Evolutionary conservation across 1,140 invertebrate genomes (phyloP), one percentile per base, ranked within the genome.

Genomic region (Musca vetustissima): DNA sequence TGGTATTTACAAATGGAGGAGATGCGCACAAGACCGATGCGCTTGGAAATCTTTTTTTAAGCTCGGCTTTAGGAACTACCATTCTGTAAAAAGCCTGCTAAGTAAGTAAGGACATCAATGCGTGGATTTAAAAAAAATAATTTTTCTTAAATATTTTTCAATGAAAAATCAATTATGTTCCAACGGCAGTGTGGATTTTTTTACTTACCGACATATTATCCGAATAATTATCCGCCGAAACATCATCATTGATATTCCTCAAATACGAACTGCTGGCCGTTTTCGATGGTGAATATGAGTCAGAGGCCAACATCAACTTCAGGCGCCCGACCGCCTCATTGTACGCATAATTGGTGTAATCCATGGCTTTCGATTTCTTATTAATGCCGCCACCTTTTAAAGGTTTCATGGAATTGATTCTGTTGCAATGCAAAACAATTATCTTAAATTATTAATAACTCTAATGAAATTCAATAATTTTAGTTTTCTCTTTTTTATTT

Each of bases 261-360:
- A 79, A 57, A 74, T 83, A 74, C 74, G 75, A 73, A 64, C 64
- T 57, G 52, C 17, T 48, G 4, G 22, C 28, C 1, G 48, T 52
- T 28, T 82, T 82, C 50, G 83, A 80, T 61, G 89, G 87, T n/a
- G 87, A 85, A 74, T 91, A 92, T 67, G 90, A 91, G 71, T 93
- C 91, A 61, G 19, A 21, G 3, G 89, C 88, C 66, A 93, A 80
- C 70, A 93, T 86, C 78, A 91, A 89, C 77, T 90, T 89, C 11
- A 93, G 77, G 67, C 92, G 89, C 0, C 89, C 88, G 1, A 94
- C 92, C 3, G 92, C 92, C 82, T 93, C 91, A 72, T 90, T 88
- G 74, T 94, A 93, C 3, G 91, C 91, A 66, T 90, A 84, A 74
- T 93, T 92, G 0, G 91, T 92, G 74, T 93, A 93, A 83, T 93